These are phyloP conservation scores for Zaprionus davidi DNA, from an alignment of 1,140 invertebrate genomes.

Conservation along the genomic window DNA sequence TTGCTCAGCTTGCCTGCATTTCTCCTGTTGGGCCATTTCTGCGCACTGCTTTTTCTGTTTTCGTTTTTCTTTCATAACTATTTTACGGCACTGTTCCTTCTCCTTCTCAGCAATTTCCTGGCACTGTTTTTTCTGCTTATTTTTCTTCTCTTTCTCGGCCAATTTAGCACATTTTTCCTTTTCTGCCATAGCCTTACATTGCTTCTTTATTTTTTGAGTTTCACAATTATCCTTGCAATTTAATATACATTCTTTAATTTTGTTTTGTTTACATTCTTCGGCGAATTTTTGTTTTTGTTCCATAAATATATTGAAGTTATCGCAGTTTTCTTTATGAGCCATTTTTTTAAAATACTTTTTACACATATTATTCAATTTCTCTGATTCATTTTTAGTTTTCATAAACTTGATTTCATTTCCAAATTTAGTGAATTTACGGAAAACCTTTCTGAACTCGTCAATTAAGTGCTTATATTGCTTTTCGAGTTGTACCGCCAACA, in stretches of 20 bases:
- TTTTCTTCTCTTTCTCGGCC: not conserved
- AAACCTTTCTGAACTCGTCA: not conserved
- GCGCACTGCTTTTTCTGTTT: not conserved
- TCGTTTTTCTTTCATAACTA: not conserved
- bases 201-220: not conserved
- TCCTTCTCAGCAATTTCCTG: slow-evolving; percentile 8
- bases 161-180: not conserved
- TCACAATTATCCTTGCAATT: too few relatives aligned
- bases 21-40: not conserved
- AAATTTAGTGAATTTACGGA: not conserved
- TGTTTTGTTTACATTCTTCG: not conserved
- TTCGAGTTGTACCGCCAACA: not conserved
- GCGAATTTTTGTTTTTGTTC: not conserved
- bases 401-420: not conserved
- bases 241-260: not conserved
- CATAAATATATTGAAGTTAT: too few relatives aligned
- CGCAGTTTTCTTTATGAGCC: not conserved
- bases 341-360: not conserved
- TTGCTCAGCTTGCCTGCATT: not conserved
- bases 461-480: not conserved
- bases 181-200: not conserved
- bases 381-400: not conserved
- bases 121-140: not conserved
- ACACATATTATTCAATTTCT: not conserved
- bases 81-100: slow-evolving; percentile 9